Evolutionary conservation across 1,140 invertebrate genomes (phyloP), one percentile per base, ranked within the genome.

Genomic region (Homarus americanus): DNA sequence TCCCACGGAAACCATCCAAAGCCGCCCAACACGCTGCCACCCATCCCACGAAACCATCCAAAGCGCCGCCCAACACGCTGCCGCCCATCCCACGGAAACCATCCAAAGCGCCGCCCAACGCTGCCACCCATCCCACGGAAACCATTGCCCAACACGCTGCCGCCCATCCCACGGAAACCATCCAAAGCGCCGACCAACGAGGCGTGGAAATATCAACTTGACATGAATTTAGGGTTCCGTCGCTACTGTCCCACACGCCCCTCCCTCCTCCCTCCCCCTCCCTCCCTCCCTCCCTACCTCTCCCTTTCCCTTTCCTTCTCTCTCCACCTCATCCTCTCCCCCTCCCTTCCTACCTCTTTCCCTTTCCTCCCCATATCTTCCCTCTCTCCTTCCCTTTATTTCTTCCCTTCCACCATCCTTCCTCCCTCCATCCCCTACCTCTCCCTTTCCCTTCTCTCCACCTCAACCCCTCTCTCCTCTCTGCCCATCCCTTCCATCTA

Each of bases 141-240:
- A n/a, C n/a, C n/a, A n/a, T 49, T 7, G 5, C 44, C 44, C 44
- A 49, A 49, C 44, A 49, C 44, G 12, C 44, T 7, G 44, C 44
- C 44, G 5, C 5, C 15, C 44, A 49, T 15, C 44, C 44, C 44
- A 5, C 44, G 5, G 5, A 5, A 5, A 5, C 44, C 44, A 5
- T 7, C 44, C 5, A 49, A 49, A 15, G 44, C 5, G 5, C 44
- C 17, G 44, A 41, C 15, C 78, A 53, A 36, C 44, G 4, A 40
- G 41, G 78, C 28, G 41, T 80, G 20, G 4, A 44, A 1, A 28
- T 2, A 79, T 79, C 38, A 41, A 0, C 15, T 4, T 7, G 76
- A 79, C 76, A 44, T 12, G n/a, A 79, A 79, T 79, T n/a, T 44
- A 24, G 28, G 76, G 76, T 10, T 79, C 40, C 76, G 10, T 44